Evolutionary conservation across 2,888 invertebrate genomes (phyloP).

Genomic region (Orchesellides sinensis): DNA sequence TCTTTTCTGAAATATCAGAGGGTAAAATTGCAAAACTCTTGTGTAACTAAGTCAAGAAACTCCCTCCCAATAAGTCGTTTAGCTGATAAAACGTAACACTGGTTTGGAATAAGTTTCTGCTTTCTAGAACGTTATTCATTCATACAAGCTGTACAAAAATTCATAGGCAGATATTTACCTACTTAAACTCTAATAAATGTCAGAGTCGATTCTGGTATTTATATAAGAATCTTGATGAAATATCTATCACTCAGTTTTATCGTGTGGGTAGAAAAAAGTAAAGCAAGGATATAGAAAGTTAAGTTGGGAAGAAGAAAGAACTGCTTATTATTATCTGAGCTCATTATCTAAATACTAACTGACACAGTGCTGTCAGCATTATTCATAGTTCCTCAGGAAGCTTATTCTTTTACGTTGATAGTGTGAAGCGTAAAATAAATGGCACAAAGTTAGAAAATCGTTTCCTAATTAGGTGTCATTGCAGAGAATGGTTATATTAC

Average conservation of each 20-base stretch:
- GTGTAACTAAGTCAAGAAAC: constrained; percentile 24
- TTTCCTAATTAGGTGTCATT: constrained; percentile 59
- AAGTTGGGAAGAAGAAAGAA: constrained; percentile 25
- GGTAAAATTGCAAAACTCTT: constrained; percentile 17
- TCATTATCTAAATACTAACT: constrained; percentile 55
- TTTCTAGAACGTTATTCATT: constrained; percentile 6
- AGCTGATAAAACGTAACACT: constrained; percentile 17
- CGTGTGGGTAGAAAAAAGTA: not conserved
- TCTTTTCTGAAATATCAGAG: constrained; percentile 4
- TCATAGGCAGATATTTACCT: too few relatives aligned
- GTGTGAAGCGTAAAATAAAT: constrained; percentile 52
- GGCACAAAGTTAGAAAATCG: constrained; percentile 52
- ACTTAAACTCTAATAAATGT: not conserved
- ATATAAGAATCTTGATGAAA: not conserved
- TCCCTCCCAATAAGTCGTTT: constrained; percentile 6
- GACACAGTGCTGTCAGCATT: constrained; percentile 49
- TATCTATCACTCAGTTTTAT: not conserved
- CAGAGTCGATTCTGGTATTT: not conserved
- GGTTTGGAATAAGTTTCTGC: not conserved
- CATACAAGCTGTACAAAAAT: not conserved
- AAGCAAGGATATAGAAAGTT: constrained; percentile 48
- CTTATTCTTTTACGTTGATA: constrained; percentile 38
- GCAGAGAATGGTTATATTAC: constrained; percentile 18
- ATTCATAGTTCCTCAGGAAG: constrained; percentile 43
- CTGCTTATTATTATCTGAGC: constrained; percentile 43